Base-by-base conservation (phyloP, 2,888 invertebrate genomes). In the Nomada fabriciana region DNA sequence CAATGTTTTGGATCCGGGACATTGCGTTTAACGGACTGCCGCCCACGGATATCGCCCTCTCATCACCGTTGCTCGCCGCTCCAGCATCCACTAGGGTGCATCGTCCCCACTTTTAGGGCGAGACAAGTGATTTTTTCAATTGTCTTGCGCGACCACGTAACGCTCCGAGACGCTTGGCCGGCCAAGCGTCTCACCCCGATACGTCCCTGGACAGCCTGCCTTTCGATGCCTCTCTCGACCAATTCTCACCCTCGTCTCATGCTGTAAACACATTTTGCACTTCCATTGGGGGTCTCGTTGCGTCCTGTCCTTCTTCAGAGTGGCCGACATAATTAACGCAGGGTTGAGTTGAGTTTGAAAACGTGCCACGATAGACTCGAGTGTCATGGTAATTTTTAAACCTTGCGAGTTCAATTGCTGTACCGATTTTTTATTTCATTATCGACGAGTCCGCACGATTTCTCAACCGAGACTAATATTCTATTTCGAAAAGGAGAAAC, bases 111-210 rank as follows among this genome's bases (percentile, higher is more conserved):
- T 92, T 91, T 92, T 84, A 90, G 87, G 86, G 89, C 86, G 91
- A 90, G 92, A 91, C 93, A 93, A 93, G 93, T 93, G 93, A 93
- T 93, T 93, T 92, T 92, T 91, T 91, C 92, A 91, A 93, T 93
- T 93, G 92, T 93, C 93, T 93, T 89, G 91, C 90, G 88, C 89
- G 86, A 63, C 73, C 86, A 74, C 86, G 80, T 68, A 75, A 84
- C 83, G 79, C 84, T 81, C 86, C 89, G 91, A 85, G 88, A 89
- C 92, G 93, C 93, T 89, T 94, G 93, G 90, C 87, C 86, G 88
- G 57, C 91, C 94, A 94, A 91, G 93, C 93, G 92, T 91, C 87
- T 87, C 92, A 86, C 92, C 92, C 91, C 80, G 89, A 86, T 81
- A 77, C 86, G 67, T 67, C 74, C 65, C 86, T 83, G 82, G 90